Evolutionary conservation across 2,113 vertebrate genomes (phyloP), one percentile per base, ranked within the genome.

Genomic region (Gallinago undulata): DNA sequence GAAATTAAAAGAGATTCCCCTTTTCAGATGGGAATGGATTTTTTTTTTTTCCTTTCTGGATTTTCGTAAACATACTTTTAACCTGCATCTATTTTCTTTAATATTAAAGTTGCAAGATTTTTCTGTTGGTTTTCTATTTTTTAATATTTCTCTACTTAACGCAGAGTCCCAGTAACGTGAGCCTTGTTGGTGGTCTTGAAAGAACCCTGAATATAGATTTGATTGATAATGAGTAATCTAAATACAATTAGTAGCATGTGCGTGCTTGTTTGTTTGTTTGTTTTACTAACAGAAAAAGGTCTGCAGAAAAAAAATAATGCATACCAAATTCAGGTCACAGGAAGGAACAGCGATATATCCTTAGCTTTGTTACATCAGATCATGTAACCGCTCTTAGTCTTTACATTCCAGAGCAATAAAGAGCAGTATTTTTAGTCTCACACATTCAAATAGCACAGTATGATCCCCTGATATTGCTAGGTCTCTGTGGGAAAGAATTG

Each of bases 241-340:
- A 99, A 99, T 98, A 98, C 98, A 99, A 98, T 99, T 99, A 99
- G 98, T 92, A 97, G 98, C 75, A 96, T 98, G 98, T 96, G 97
- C 90, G 78, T 83, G 82, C 37, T 94, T 95, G 67, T 22, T 67
- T 80, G 75, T 60, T 92, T 97, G 92, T 84, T 96, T 95, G 80
- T 91, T 95, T 91, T 84, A 30, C 95, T 94, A 72, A 96, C 70
- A 76, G 72, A 93, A 88, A 95, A 95, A 96, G 91, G 87, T 93
- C 95, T 97, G 97, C 95, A 95, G 90, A 66, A 77, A 96, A 77
- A 96, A 97, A 97, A 94, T 76, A 97, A 97, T 77, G 85, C 89
- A 56, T 60, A 89, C 66, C 90, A 95, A 97, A 94, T 67, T 94
- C 96, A 60, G 93, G 91, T 94, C 89, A 73, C 67, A 30, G 90